Percentiles rank a stretch among this genome's conserved stretches.
Conservation (phyloP, 2,888 invertebrate species). For the Leptinotarsa tumamoca region DNA sequence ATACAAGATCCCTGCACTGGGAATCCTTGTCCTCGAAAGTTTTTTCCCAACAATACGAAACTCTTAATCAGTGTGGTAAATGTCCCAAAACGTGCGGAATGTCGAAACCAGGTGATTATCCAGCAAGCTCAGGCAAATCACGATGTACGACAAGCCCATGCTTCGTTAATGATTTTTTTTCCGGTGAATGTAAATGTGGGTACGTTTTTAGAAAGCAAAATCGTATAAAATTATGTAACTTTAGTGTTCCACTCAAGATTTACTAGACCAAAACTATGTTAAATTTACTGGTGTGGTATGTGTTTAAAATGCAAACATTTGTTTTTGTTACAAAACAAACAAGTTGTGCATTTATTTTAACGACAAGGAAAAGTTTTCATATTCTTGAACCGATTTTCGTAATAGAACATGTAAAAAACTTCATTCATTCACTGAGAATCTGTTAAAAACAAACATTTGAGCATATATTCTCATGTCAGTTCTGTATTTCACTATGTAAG, state of each 20-base stretch:
- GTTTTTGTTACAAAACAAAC: not conserved
- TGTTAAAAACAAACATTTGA: no score
- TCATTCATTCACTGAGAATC: no score
- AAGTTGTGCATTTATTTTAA: no score
- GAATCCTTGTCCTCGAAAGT: no score
- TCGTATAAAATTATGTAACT: slow-evolving; percentile 11
- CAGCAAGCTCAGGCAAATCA: not conserved
- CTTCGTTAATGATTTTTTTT: slow-evolving; percentile 17
- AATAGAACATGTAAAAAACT: no score
- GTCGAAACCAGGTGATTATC: not conserved
- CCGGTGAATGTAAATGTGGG: slow-evolving; percentile 11
- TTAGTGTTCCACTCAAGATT: slow-evolving; percentile 10
- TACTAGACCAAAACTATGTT: slow-evolving; percentile 20
- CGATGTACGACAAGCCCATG: slow-evolving; percentile 19
- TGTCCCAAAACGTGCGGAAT: not conserved
- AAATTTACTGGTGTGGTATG: not conserved
- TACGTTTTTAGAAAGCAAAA: slow-evolving; percentile 16
- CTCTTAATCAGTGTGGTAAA: not conserved
- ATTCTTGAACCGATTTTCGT: no score
- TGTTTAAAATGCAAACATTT: not conserved
- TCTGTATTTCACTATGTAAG: no score
- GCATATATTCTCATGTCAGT: no score
- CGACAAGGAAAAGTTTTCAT: no score
- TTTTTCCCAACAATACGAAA: not conserved
- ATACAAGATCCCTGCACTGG: no score